Evolutionary conservation across 2,797 vertebrate genomes (phyloP), one percentile per base, ranked within the genome.

Genomic region (Protonibea diacanthus): DNA sequence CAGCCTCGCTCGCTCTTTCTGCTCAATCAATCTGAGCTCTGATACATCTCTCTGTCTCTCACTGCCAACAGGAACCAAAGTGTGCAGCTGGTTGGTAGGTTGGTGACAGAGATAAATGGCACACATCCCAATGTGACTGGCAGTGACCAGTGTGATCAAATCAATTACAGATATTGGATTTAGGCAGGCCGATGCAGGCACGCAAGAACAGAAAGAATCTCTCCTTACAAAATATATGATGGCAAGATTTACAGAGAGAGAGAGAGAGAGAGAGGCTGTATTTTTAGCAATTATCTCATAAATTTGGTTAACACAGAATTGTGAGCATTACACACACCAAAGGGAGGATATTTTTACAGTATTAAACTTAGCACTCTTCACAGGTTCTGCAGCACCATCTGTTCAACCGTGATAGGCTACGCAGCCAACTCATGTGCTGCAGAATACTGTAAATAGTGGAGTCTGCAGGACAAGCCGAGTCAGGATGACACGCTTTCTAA

Each of bases 321-420:
- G 67, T 27, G 49, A 78, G 61, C 38, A 38, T 49, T 42, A 14
- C 61, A 56, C 18, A 4, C 6, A 68, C 23, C 49, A 45, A 74
- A 86, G 23, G 47, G 38, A 20, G 48, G 42, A 58, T 74, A 76
- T 81, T 84, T 79, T 73, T 56, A 55, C 47, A 51, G 57, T 21
- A 61, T 83, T 72, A 86, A 88, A 87, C 82, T 82, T 84, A 68
- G 72, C 81, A 57, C 61, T 79, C 8, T 90, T 91, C 82, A 83
- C 91, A 91, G 82, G 72, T 76, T 88, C 70, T 51, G 71, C 76
- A 63, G 23, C 49, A 76, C 90, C 89, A 92, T 93, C 93, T 93
- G 89, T 80, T 92, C 58, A 57, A 69, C 76, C 82, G 88, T 48
- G 83, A 88, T 61, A 69, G 5, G 70, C 77, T 83, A 51, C 82